Base-by-base conservation (phyloP, 23 tunicate genomes). In the Aplidium turbinatum region DNA sequence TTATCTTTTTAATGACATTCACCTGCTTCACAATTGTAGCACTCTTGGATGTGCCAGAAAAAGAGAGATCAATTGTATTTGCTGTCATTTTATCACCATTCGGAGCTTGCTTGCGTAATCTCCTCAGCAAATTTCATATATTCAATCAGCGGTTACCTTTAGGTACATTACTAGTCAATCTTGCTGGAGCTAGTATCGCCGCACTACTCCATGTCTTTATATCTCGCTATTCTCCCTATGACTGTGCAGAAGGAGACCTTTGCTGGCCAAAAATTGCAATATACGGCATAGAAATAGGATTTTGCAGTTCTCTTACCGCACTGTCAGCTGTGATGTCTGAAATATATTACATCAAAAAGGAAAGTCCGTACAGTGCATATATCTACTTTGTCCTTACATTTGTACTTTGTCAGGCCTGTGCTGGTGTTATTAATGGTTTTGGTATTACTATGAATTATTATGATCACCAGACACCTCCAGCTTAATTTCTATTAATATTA, bases 61-160 rank as follows among this genome's bases (percentile, higher is more conserved):
- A 39, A 66, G 30, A 3, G 4, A 66, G 38, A 66, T 13, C 51
- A 24, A 66, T 66, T 35, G 4, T 66, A 4, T 4, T 66, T 21
- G 20, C 72, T 66, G 26, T 66, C 3, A 66, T 66, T 38, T 66
- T 66, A 35, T 50, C 72, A 4, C 51, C 72, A 3, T n/a, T 66
- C 38, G 72, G 33, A 18, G 72, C 72, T 11, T 66, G 72, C 51
- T 5, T 66, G 2, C 72, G 72, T 3, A n/a, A 38, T 7, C 30
- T 50, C 3, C 21, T 66, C 16, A 66, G 3, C 2, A 38, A 13
- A 3, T 23, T 66, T 22, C 27, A 27, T 3, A 3, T 66, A 4
- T 18, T 16, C 4, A 66, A 39, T 6, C 7, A 38, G 31, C 72
- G 52, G 7, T 66, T 66, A 6, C 72, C 72, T 19, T 3, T 66